These are phyloP conservation scores for Calyptomena viridis DNA, from an alignment of 2,113 vertebrate genomes.

Conservation along the genomic window DNA sequence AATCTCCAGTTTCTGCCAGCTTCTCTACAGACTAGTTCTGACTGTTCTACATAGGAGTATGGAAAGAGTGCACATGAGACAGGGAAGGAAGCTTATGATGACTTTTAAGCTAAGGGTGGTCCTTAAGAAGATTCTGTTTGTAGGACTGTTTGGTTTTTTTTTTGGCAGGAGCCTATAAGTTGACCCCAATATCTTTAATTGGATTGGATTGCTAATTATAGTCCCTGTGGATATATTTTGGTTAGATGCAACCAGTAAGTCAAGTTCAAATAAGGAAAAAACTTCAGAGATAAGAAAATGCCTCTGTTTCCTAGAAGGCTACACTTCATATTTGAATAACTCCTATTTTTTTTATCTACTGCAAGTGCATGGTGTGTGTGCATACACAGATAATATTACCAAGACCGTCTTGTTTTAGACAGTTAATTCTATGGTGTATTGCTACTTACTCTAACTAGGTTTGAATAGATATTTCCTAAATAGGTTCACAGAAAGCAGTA, in stretches of 20 bases:
- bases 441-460: background rate
- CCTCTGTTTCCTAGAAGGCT: background rate
- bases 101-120: background rate
- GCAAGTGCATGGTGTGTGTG: background rate
- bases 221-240: background rate
- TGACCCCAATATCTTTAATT: slow-evolving; percentile 52
- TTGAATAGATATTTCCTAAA: background rate
- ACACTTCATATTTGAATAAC: background rate
- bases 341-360: background rate
- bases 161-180: background rate
- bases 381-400: background rate
- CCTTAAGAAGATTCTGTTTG: background rate
- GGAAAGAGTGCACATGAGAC: background rate
- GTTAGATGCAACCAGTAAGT: slow-evolving; percentile 15
- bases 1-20: background rate
- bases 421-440: background rate
- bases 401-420: background rate
- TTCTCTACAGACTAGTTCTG: background rate
- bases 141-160: background rate
- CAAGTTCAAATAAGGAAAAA: slow-evolving; percentile 37
- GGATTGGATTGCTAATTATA: slow-evolving; percentile 58
- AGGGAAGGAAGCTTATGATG: background rate
- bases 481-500: background rate
- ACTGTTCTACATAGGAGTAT: background rate
- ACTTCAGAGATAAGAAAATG: background rate